phyloP scores from a whole-genome alignment of 2,797 vertebrate species.

The Microtus californicus region DNA sequence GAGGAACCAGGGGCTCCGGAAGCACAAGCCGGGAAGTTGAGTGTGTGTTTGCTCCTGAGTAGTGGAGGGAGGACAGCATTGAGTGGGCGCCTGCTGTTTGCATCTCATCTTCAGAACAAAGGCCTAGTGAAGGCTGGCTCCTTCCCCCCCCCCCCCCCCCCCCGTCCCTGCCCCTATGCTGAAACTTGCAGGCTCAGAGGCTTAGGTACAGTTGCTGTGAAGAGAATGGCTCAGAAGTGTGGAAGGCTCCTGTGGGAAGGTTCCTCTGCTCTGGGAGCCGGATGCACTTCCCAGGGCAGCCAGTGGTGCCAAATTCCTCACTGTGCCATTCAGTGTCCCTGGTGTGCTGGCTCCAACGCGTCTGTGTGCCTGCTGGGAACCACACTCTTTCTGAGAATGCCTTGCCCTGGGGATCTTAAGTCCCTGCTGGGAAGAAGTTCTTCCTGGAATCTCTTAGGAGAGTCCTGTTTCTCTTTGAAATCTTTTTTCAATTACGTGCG shows the following conservation, averaged over 20 bases:
- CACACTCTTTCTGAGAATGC: background rate
- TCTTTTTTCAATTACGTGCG: background rate
- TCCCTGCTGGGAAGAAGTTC: background rate
- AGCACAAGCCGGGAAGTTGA: background rate
- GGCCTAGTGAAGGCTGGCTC: background rate
- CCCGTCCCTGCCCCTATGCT: background rate
- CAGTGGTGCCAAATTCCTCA: background rate
- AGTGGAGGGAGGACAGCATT: background rate
- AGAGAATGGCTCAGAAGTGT: background rate
- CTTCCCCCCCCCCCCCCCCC: too few species aligned
- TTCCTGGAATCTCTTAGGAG: background rate
- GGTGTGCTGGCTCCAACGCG: background rate
- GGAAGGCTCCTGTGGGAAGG: background rate
- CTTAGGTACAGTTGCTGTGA: background rate
- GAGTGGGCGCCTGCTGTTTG: background rate
- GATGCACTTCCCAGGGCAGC: background rate
- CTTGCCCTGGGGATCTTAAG: background rate
- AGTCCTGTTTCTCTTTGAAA: background rate
- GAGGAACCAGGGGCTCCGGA: background rate
- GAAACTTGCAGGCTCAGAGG: background rate
- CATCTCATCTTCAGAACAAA: background rate
- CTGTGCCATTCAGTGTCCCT: background rate
- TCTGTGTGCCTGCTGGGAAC: background rate
- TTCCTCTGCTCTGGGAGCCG: background rate
- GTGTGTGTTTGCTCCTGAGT: background rate